Base-by-base conservation (phyloP, 2,113 vertebrate species). In the Aegypius monachus region DNA sequence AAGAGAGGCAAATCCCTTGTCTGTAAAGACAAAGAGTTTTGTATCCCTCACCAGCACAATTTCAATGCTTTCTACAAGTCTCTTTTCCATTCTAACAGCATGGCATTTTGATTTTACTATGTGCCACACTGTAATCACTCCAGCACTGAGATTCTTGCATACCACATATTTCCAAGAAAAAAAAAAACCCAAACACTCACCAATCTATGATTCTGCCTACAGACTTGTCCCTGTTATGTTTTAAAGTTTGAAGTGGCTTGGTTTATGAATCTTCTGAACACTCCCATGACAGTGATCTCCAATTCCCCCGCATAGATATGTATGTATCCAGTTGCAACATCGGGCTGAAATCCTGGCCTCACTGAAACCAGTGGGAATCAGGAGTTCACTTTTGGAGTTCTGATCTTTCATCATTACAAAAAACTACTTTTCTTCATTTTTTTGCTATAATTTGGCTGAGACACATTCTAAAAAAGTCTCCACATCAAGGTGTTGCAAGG, bases 21-120 rank as follows among this genome's bases (percentile, higher is more conserved):
- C 94, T 29, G 95, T 97, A 25, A 98, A 92, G 83, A 98, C 93
- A 83, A 97, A 98, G 23, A 98, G 82, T 67, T 97, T 97, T 73
- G 94, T 96, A 77, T 97, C 92, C 53, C 79, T 97, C 34, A 88
- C 81, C 70, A 98, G 72, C 34, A 96, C 88, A 42, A 97, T 68
- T 36, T 97, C 96, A 19, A 84, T 90, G 74, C 83, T 97, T 71
- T 97, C 92, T 88, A 91, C 86, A 78, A 98, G 93, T 22, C 98
- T 89, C 12, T 96, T 97, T 95, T 98, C 97, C 90, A 97, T 94
- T 58, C 93, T 84, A 75, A 98, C 96, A 23, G 96, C 95, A 29
- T n/a, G 56, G 38, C 94, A 97, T 53, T 97, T 95, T 66, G 81
- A 96, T 71, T 98, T 96, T 47, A 81, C 81, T 81, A 90, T 67